phyloP scores from a whole-genome alignment of 2,113 vertebrate genomes.

The Genyomyrus donnyi region DNA sequence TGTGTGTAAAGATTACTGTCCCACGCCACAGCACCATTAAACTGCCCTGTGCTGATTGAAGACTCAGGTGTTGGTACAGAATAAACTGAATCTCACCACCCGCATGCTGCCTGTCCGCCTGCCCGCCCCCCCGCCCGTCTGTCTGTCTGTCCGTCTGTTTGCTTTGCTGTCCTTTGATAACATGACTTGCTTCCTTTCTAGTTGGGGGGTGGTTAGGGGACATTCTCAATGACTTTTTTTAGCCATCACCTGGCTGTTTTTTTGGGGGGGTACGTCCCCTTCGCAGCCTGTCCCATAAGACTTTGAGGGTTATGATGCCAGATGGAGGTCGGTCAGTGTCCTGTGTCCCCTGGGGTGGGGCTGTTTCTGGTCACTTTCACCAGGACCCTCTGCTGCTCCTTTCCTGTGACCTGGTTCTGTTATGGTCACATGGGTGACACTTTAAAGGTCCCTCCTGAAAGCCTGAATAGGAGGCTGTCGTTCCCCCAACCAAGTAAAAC shows the following conservation, averaged over 20 bases:
- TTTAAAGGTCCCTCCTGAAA: not conserved
- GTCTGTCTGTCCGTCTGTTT: not conserved
- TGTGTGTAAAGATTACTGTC: not conserved
- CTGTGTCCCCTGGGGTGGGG: not conserved
- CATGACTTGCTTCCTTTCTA: constrained; percentile 14
- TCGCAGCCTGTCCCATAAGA: not conserved
- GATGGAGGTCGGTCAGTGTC: not conserved
- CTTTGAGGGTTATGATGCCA: not conserved
- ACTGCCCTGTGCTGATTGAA: not conserved
- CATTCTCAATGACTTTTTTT: not conserved
- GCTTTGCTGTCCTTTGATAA: not conserved
- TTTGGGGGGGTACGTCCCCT: not conserved
- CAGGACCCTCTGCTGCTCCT: not conserved
- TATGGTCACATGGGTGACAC: not conserved
- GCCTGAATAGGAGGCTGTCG: not conserved
- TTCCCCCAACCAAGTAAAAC: not conserved
- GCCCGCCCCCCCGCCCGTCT: not conserved
- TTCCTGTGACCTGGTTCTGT: not conserved
- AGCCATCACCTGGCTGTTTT: not conserved
- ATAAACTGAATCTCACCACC: constrained; percentile 12
- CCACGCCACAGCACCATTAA: not conserved
- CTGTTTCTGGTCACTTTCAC: not conserved
- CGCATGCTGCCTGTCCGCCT: not conserved
- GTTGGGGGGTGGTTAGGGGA: not conserved
- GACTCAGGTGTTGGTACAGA: constrained; percentile 14